Evolutionary conservation across 2,888 invertebrate genomes (phyloP).

Genomic region (Dromius quadrimaculatus): DNA sequence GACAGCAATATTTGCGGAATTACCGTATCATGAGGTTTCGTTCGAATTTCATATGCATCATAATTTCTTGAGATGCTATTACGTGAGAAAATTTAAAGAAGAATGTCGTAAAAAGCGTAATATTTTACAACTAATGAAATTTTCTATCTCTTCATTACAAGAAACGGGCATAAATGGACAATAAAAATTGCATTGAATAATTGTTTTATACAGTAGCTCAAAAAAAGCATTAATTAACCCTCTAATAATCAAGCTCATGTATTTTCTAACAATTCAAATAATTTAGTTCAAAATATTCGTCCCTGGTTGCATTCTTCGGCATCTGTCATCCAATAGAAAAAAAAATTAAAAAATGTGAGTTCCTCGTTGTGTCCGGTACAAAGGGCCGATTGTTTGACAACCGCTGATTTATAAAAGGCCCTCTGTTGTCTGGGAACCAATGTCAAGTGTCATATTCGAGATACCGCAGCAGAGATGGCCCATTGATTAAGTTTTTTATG

Average conservation of each 20-base stretch:
- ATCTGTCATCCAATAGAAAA: constrained; percentile 19
- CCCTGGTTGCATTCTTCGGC: constrained; percentile 10
- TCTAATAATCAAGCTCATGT: constrained; percentile 5
- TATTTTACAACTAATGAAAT: too few species aligned
- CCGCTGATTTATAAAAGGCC: constrained; percentile 42
- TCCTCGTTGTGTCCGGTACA: constrained; percentile 24
- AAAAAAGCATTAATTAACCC: constrained; percentile 16
- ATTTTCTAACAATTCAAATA: constrained; percentile 31
- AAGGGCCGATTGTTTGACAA: constrained; percentile 41
- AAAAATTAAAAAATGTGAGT: constrained; percentile 25
- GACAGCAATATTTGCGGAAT: too few species aligned
- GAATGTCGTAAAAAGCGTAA: too few species aligned
- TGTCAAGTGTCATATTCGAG: constrained; percentile 49
- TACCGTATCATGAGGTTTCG: too few species aligned
- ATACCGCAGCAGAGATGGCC: constrained; percentile 37
- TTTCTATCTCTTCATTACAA: too few species aligned
- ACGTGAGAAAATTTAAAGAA: too few species aligned
- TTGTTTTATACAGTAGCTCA: too few species aligned
- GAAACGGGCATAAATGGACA: too few species aligned
- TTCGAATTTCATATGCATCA: too few species aligned
- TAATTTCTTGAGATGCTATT: too few species aligned
- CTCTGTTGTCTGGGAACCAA: constrained; percentile 44
- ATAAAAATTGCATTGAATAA: too few species aligned
- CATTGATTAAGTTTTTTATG: constrained; percentile 42
- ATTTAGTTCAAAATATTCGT: constrained; percentile 35